These are phyloP conservation scores for Cichladusa arquata DNA, from an alignment of 2,113 vertebrate genomes.

Conservation along the genomic window DNA sequence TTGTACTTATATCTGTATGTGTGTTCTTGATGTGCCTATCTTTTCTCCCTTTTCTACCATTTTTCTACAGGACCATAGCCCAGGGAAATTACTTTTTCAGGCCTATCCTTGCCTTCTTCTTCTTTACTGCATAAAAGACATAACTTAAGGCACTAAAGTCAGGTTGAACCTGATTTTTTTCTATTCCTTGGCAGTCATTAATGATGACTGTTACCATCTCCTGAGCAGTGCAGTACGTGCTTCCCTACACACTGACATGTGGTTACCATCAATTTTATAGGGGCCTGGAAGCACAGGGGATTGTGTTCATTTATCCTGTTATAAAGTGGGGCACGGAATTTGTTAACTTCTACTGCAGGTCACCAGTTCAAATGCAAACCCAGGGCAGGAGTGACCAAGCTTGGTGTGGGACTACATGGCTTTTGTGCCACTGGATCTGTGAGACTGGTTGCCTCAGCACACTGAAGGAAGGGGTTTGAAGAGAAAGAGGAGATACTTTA, in stretches of 20 bases:
- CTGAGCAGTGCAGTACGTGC: not conserved
- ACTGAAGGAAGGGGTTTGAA: rapidly evolving
- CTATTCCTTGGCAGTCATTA: not conserved
- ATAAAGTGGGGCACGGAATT: not conserved
- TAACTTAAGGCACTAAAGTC: not conserved
- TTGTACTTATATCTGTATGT: not conserved
- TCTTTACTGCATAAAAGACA: not conserved
- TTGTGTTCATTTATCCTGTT: not conserved
- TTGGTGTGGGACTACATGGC: not conserved
- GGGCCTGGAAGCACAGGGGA: not conserved
- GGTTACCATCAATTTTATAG: constrained; percentile 28
- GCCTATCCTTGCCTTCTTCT: not conserved
- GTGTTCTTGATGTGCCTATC: not conserved
- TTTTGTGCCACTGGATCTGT: not conserved
- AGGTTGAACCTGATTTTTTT: not conserved
- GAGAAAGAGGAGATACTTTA: not conserved
- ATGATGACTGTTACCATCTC: not conserved
- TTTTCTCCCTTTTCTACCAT: not conserved
- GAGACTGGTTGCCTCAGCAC: not conserved
- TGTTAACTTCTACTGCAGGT: not conserved
- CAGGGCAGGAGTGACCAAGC: not conserved
- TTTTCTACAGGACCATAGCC: not conserved
- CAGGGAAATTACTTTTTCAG: not conserved
- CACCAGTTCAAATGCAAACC: constrained; percentile 9
- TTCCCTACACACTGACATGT: not conserved